Evolutionary conservation across 2,113 vertebrate genomes (phyloP).

Genomic region (Suncus etruscus): DNA sequence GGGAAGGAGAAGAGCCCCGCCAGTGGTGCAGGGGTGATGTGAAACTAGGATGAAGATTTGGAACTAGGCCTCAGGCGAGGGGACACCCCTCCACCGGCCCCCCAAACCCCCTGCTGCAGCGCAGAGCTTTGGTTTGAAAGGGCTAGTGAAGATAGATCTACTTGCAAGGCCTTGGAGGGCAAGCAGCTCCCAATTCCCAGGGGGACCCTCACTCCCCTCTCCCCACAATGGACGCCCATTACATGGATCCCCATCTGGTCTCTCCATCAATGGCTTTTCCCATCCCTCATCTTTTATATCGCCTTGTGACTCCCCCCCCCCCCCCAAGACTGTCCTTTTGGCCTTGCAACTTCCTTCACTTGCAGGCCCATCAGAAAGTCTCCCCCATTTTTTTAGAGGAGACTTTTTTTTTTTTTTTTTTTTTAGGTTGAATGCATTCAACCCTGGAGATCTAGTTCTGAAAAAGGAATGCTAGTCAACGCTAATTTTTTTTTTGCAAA

Average conservation of each 20-base stretch:
- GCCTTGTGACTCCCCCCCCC: background rate
- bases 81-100: background rate
- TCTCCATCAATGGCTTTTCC: background rate
- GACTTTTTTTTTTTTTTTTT: too few species aligned
- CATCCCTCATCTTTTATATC: background rate
- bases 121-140: background rate
- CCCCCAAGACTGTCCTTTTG: background rate
- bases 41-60: too few species aligned
- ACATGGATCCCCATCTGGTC: background rate
- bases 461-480: background rate
- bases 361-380: background rate
- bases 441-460: background rate
- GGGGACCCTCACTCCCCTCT: background rate
- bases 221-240: background rate
- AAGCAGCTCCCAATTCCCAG: background rate
- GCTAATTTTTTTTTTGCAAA: background rate
- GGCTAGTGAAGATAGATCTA: slow-evolving; percentile 2
- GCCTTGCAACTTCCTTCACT: too few species aligned
- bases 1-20: background rate
- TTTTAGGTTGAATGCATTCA: too few species aligned
- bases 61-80: background rate
- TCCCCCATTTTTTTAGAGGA: background rate
- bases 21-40: too few species aligned
- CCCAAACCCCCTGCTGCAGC: too few species aligned
- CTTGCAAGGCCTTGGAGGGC: background rate